These are phyloP conservation scores for Leucophenga montana DNA, from an alignment of 2,888 invertebrate species.

Conservation along the genomic window DNA sequence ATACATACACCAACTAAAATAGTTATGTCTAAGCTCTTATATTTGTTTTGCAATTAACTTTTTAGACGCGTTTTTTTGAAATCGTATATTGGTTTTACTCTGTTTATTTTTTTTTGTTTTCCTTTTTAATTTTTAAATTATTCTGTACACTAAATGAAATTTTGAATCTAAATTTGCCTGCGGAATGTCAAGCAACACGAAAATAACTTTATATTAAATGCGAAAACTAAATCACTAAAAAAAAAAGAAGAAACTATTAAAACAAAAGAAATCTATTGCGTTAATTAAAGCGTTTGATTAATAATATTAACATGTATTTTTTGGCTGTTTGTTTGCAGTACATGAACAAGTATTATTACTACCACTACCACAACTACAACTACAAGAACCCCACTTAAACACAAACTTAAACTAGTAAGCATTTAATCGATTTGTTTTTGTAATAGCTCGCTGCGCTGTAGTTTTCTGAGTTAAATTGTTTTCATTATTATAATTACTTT, in stretches of 20 bases:
- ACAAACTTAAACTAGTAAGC: conserved; percentile 22
- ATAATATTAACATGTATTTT: conserved; percentile 11
- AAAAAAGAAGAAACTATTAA: neutral
- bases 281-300: conserved; percentile 7
- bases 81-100: neutral
- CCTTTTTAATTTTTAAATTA: too few relatives aligned
- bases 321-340: conserved; percentile 29
- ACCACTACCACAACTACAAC: neutral
- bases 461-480: neutral
- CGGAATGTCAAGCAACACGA: conserved; percentile 8
- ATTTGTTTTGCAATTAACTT: conserved; percentile 3
- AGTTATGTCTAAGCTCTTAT: neutral
- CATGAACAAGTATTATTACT: neutral
- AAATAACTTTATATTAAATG: neutral
- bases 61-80: neutral
- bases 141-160: conserved; percentile 2
- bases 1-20: too few relatives aligned
- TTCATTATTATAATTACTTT: neutral
- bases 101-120: conserved; percentile 1
- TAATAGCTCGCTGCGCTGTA: too few relatives aligned
- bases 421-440: conserved; percentile 9
- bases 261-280: neutral
- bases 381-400: conserved; percentile 24
- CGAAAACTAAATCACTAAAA: neutral
- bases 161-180: conserved; percentile 20